Conservation (phyloP, 30 jellyfish, hydroid and myxozoan genomes). For the Pelagia noctiluca region DNA sequence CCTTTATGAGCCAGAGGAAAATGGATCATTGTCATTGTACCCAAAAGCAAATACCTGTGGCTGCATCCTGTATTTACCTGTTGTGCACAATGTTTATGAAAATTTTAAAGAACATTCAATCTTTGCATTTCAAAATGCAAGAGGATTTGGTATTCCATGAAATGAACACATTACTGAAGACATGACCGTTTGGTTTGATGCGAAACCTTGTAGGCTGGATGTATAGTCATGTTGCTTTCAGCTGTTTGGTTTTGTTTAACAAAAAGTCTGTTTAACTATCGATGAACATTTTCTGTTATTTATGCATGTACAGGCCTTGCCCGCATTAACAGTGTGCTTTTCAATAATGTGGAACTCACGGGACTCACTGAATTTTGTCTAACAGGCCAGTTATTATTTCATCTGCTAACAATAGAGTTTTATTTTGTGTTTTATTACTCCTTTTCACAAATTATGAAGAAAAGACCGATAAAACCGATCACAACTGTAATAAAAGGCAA, state of each 20-base stretch:
- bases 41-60: neutral
- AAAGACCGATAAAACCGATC: conserved; percentile 1
- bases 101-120: neutral
- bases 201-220: conserved; percentile 21
- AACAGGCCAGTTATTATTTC: conserved; percentile 22
- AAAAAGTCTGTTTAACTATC: conserved; percentile 1
- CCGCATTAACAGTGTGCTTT: conserved; percentile 8
- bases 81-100: neutral
- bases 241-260: conserved; percentile 21
- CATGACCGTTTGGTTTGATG: conserved; percentile 26
- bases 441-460: neutral
- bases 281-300: neutral
- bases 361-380: conserved; percentile 13
- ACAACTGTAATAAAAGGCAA: conserved; percentile 10
- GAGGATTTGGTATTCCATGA: conserved; percentile 6
- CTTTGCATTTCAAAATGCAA: neutral
- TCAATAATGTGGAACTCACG: conserved; percentile 18
- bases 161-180: conserved; percentile 16
- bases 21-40: neutral
- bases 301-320: conserved; percentile 16
- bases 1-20: neutral
- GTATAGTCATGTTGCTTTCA: conserved; percentile 6
- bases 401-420: conserved; percentile 5
- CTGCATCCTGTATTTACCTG: neutral
- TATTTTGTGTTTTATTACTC: neutral